Percentiles rank a stretch among this genome's conserved stretches.
These are phyloP conservation scores for Eugnorisma glareosa DNA, from an alignment of 2,888 invertebrate genomes.

Conservation along the genomic window DNA sequence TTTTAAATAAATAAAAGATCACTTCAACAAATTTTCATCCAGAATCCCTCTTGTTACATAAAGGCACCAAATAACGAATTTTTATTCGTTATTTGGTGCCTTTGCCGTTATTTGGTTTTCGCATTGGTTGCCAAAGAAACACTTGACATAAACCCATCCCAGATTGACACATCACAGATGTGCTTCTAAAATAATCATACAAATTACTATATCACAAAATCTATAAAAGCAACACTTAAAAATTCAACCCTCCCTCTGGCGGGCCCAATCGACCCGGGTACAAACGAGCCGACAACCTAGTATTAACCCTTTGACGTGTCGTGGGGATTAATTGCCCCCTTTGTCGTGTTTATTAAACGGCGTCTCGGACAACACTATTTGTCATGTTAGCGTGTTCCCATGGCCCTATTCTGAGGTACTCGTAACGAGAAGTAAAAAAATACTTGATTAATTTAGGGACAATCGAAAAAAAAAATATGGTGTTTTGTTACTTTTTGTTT, in stretches of 20 bases:
- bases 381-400: slow-evolving; percentile 81
- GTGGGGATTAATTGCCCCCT: slow-evolving; percentile 84
- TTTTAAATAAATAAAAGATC: no score
- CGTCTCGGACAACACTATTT: slow-evolving; percentile 80
- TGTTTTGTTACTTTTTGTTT: not conserved
- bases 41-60: not conserved
- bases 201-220: slow-evolving; percentile 63
- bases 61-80: no score
- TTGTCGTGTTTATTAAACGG: slow-evolving; percentile 84
- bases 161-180: slow-evolving; percentile 59
- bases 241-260: slow-evolving; percentile 61
- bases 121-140: not conserved
- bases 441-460: not conserved
- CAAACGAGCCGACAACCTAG: slow-evolving; percentile 73
- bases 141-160: not conserved
- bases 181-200: slow-evolving; percentile 50
- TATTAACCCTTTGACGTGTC: slow-evolving; percentile 90
- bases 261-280: slow-evolving; percentile 64
- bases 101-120: no score
- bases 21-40: no score
- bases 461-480: not conserved
- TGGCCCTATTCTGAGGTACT: slow-evolving; percentile 76
- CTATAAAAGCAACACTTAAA: slow-evolving; percentile 71
- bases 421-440: slow-evolving; percentile 20
- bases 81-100: no score